Evolutionary conservation across 2,797 vertebrate species (phyloP), one percentile per base, ranked within the genome.

Genomic region (Xiphorhynchus erythropygius): DNA sequence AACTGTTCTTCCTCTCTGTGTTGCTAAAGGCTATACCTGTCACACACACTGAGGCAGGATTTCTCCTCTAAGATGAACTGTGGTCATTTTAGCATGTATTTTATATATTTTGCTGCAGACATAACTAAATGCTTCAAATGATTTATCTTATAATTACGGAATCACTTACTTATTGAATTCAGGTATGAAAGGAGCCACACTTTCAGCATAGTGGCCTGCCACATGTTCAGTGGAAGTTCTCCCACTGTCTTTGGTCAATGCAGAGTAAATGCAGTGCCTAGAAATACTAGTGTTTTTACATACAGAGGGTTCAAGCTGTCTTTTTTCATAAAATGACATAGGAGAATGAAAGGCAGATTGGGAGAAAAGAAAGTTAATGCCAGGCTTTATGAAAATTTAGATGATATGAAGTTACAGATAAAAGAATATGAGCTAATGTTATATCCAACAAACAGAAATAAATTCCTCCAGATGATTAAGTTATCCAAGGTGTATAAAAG

Each of bases 41-140:
- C 53, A 87, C 0, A 2, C 25, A 9, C 1, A 50, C 13, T 9
- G 9, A 68, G 23, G 24, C 14, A 52, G 2, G 2, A 10, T 83
- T 83, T 77, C 52, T 87, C 32, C 7, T 5, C 41, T 53, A 77
- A 73, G 49, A 49, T 49, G 21, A 73, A 50, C 33, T 59, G 25
- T 21, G 24, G 14, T n/a, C 28, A 55, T 92, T 76, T 91, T 30
- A 59, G 12, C 32, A 32, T 24, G 7, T 67, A 30, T 73, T 84
- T 76, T 13, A 10, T 18, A 39, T 23, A 14, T 83, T 76, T 74
- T 71, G 9, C 17, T 85, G 27, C 17, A 80, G 19, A n/a, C 2
- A 14, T 35, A 63, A 42, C 21, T 13, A 56, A 70, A 46, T 37
- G 9, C 15, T 87, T 95, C 21, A 69, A 11, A 39, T 5, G 39